A percentile compares a stretch with the other conserved stretches of the same genome.
Conservation (phyloP, 2,797 vertebrate species). For the Anguilla obscura region DNA sequence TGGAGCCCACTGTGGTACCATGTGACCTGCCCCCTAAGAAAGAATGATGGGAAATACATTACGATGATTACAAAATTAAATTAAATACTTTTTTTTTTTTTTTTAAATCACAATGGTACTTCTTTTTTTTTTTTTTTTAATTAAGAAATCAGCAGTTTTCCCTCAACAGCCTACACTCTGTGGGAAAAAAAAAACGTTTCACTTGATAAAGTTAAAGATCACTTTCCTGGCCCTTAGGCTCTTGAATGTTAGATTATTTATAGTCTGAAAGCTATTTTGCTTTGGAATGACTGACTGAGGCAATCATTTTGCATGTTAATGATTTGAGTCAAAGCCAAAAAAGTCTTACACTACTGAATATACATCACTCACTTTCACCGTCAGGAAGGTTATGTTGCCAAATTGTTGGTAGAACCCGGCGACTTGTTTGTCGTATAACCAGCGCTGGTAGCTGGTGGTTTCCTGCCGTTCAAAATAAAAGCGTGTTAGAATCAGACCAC, state of each 20-base stretch:
- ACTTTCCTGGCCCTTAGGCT: not conserved
- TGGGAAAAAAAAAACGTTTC: not conserved
- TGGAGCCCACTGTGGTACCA: conserved; percentile 82
- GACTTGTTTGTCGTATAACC: conserved; percentile 68
- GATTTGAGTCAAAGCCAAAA: not conserved
- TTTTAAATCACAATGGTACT: too few relatives aligned
- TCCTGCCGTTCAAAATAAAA: conserved; percentile 50
- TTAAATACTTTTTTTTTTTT: too few relatives aligned
- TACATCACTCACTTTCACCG: conserved; percentile 68
- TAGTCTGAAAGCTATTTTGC: not conserved
- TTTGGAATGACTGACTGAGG: not conserved
- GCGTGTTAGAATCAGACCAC: not conserved
- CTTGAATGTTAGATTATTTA: not conserved
- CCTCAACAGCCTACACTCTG: not conserved
- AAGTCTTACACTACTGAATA: not conserved
- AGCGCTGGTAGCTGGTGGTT: conserved; percentile 62
- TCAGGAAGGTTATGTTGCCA: conserved; percentile 74
- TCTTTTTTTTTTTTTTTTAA: too few relatives aligned
- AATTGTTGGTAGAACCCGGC: conserved; percentile 75
- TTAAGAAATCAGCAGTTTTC: not conserved
- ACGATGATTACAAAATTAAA: not conserved
- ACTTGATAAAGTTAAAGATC: not conserved
- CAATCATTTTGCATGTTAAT: not conserved
- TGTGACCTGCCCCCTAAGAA: conserved; percentile 77
- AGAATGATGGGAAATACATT: conserved; percentile 12